Base-by-base conservation (phyloP, 1,140 invertebrate genomes). In the Oryctes rhinoceros region DNA sequence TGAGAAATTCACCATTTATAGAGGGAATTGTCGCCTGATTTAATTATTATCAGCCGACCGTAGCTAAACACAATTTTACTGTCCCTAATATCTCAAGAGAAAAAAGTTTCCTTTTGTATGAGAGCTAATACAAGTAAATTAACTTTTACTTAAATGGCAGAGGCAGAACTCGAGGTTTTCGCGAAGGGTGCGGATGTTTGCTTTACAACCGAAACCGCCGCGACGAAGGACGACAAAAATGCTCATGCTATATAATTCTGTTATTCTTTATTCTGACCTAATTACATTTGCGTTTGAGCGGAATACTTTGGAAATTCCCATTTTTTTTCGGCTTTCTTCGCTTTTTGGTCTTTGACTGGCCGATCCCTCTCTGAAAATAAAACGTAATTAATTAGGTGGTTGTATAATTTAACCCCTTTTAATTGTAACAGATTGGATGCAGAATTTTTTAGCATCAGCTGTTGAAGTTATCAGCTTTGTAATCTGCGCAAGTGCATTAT, bases 101-200 rank as follows among this genome's bases (percentile, higher is more conserved):
- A 76, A 84, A 84, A 84, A 83, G 80, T 83, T 84, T 82, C 82
- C 80, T 78, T 81, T 83, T 83, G 80, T 81, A 79, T 81, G 79
- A 48, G 75, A 59, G 71, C 79, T 83, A 83, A 84, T 83, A 83
- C 81, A 80, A 82, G 81, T 82, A 84, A 84, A 84, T 84, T 84
- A 84, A 82, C 82, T 84, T 84, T 84, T 71, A 71, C 80, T 82
- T 80, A 83, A 83, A 82, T 80, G 79, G 65, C 81, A 71, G 65
- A 79, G 78, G 74, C 24, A 76, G 24, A 47, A 39, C 76, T 62
- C 44, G 49, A 24, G 35, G 65, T 24, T 71, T 30, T 24, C 20
- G 65, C 65, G 24, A 13, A 71, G 65, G 65, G 65, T 80, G 75
- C 49, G 65, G 62, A 59, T 80, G 76, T 80, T 80, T 80, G 75